Base-by-base conservation (phyloP, 2,113 vertebrate genomes). In the Dunckerocampus dactyliophorus region DNA sequence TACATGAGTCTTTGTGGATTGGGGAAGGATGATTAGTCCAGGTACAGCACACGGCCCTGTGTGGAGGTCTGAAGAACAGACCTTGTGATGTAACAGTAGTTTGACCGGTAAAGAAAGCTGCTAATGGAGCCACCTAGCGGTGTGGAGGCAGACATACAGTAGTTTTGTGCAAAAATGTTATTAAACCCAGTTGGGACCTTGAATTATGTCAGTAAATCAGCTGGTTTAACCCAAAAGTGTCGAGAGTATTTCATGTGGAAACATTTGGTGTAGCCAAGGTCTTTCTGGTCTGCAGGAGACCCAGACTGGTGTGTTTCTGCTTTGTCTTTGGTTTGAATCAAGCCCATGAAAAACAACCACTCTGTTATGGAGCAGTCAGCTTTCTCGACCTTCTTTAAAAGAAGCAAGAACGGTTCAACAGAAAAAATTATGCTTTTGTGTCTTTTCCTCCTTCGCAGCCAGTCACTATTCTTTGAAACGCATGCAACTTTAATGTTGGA, bases 401-500 rank as follows among this genome's bases (percentile, higher is more conserved):
- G 39, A 13, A 63, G 17, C 24, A 28, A 63, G 10, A 58, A 62
- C 60, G 19, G 37, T 57, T 14, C 53, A 59, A 24, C 47, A 39
- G 52, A 63, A 79, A 61, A 58, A 62, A 72, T 65, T 50, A 21
- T 37, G 13, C 57, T 67, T 68, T 63, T 47, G 9, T 37, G 21
- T 39, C 19, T 45, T 69, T 61, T 56, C n/a, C 12, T 54, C 24
- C 2, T 67, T 65, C 56, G 58, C 59, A 68, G 12, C 42, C 57
- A 68, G 75, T 66, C 53, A 68, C 77, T 82, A 70, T 88, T 86
- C 76, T 85, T 79, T 84, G 82, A 79, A 69, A 75, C 69, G 42
- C 74, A 87, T 85, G 65, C 81, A 88, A 79, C 24, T 82, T 88
- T 87, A 81, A 87, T 85, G 63, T 48, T 21, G 49, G 62, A 78